Conservation (phyloP, 2,113 vertebrate genomes). For the Suncus etruscus region DNA sequence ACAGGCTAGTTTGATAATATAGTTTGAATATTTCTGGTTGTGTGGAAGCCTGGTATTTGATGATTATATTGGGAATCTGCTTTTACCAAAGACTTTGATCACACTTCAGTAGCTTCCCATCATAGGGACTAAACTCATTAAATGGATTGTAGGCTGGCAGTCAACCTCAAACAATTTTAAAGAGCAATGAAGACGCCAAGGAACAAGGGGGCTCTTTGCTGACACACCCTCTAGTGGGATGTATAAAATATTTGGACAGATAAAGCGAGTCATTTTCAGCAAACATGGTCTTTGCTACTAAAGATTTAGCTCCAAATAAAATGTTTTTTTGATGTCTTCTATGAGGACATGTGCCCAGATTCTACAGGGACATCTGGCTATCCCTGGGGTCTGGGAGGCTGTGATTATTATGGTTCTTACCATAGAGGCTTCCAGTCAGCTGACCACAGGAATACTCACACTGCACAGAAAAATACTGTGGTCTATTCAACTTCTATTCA, state of each 20-base stretch:
- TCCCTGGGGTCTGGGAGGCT: background rate
- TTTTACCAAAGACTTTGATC: slow-evolving; percentile 44
- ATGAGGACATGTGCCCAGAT: background rate
- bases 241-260: background rate
- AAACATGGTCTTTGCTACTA: background rate
- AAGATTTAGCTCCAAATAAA: background rate
- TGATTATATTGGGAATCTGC: background rate
- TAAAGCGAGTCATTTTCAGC: background rate
- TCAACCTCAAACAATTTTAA: slow-evolving; percentile 43
- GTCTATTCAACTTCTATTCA: background rate
- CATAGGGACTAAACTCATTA: background rate
- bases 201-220: background rate
- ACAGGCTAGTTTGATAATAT: background rate
- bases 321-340: background rate
- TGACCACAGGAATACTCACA: background rate
- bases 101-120: background rate
- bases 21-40: background rate
- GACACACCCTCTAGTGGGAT: background rate
- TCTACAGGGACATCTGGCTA: background rate
- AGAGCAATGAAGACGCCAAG: background rate
- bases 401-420: background rate
- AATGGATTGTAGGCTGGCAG: background rate
- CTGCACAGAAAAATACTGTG: too few species aligned
- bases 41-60: slow-evolving; percentile 35
- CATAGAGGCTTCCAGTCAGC: background rate